These are phyloP conservation scores for Sapayoa aenigma DNA, from an alignment of 2,113 vertebrate species.

Conservation along the genomic window DNA sequence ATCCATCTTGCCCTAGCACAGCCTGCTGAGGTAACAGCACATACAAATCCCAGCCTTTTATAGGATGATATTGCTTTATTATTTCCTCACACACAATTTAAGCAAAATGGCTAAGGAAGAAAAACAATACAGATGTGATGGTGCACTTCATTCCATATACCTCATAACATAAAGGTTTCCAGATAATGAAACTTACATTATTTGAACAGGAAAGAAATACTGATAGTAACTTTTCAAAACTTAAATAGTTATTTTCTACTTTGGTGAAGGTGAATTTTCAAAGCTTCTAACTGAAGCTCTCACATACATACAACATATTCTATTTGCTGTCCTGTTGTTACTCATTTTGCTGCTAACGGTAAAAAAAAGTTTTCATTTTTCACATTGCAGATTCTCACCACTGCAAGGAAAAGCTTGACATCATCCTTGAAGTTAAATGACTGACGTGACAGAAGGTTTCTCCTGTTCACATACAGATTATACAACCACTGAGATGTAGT, in stretches of 20 bases:
- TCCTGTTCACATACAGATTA: background rate
- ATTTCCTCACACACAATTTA: background rate
- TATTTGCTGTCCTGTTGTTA: background rate
- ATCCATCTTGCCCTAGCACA: background rate
- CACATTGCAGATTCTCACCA: background rate
- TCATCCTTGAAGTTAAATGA: background rate
- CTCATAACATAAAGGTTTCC: background rate
- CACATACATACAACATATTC: background rate
- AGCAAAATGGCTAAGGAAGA: conserved; percentile 1
- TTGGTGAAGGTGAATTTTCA: background rate
- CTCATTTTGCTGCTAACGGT: background rate
- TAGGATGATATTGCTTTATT: background rate
- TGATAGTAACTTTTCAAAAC: background rate
- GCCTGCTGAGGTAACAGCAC: background rate
- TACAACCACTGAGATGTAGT: background rate
- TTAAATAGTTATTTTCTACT: background rate
- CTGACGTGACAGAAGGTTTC: background rate
- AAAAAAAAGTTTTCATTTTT: background rate
- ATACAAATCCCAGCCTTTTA: background rate
- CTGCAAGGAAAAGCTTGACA: background rate
- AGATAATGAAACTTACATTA: background rate
- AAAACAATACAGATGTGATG: background rate
- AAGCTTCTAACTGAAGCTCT: background rate
- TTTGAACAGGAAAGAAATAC: background rate
- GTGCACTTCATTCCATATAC: background rate